Percentiles rank a stretch among this genome's conserved stretches.
These are phyloP conservation scores for Arenaria interpres DNA, from an alignment of 2,113 vertebrate genomes.

Conservation along the genomic window DNA sequence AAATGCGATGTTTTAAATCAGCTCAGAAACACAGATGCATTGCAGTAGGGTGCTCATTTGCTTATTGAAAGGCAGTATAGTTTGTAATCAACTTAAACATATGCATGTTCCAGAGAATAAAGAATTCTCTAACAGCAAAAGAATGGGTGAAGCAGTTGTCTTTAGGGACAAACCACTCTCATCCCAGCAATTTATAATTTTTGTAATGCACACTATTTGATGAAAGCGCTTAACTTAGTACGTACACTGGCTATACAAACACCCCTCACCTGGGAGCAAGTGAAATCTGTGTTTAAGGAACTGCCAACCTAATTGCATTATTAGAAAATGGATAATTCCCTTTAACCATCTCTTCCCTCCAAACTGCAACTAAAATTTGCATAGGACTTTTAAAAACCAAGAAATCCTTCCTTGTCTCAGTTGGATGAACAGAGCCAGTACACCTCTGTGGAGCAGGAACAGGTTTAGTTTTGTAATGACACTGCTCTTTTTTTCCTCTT, in stretches of 20 bases:
- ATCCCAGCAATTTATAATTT: neutral
- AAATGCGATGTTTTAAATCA: neutral
- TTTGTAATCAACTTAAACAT: neutral
- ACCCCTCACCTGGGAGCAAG: neutral
- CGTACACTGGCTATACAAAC: neutral
- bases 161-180: neutral
- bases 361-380: neutral
- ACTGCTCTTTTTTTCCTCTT: no score
- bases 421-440: neutral
- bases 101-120: neutral
- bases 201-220: neutral
- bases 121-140: neutral
- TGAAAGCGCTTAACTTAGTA: fast-evolving
- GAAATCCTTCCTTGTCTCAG: neutral
- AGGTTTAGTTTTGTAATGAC: neutral
- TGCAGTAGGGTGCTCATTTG: neutral
- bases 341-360: neutral
- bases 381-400: neutral
- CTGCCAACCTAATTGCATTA: neutral
- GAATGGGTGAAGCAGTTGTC: neutral
- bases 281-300: neutral
- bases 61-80: neutral
- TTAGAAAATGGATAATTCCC: neutral
- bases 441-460: neutral
- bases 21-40: neutral